A percentile compares a stretch with the other conserved stretches of the same genome.
Evolutionary conservation across 2,113 vertebrate genomes (phyloP).

Genomic region (Ophiodon elongatus): DNA sequence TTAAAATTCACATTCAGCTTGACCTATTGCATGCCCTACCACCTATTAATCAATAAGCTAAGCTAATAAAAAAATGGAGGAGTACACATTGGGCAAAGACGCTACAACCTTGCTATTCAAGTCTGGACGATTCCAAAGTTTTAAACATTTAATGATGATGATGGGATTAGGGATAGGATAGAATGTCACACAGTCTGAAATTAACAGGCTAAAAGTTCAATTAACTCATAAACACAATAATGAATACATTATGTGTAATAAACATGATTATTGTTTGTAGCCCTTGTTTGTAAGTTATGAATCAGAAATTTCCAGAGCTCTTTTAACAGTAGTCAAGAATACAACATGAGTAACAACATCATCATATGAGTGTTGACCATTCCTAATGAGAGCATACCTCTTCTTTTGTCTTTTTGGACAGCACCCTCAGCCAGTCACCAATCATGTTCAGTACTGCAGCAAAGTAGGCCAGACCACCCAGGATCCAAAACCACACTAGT

Average conservation of each 20-base stretch:
- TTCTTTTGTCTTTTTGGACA: constrained; percentile 98
- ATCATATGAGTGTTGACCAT: not conserved
- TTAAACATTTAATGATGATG: not conserved
- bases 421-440: constrained; percentile 95
- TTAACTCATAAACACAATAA: not conserved
- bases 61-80: not conserved
- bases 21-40: not conserved
- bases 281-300: not conserved
- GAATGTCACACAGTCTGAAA: not conserved
- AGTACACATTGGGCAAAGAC: too few species aligned
- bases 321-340: not conserved
- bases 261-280: not conserved
- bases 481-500: constrained; percentile 98
- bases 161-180: not conserved
- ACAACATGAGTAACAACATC: not conserved
- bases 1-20: not conserved
- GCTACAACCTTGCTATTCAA: too few species aligned
- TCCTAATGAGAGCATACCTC: constrained; percentile 84
- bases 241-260: not conserved
- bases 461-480: constrained; percentile 96
- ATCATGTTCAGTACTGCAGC: constrained; percentile 98
- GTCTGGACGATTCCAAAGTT: too few species aligned
- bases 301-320: not conserved
- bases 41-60: not conserved
- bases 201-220: not conserved